These are phyloP conservation scores for Chiridota heheva DNA, from an alignment of 35 echinoderm and acorn worm species.

Conservation along the genomic window DNA sequence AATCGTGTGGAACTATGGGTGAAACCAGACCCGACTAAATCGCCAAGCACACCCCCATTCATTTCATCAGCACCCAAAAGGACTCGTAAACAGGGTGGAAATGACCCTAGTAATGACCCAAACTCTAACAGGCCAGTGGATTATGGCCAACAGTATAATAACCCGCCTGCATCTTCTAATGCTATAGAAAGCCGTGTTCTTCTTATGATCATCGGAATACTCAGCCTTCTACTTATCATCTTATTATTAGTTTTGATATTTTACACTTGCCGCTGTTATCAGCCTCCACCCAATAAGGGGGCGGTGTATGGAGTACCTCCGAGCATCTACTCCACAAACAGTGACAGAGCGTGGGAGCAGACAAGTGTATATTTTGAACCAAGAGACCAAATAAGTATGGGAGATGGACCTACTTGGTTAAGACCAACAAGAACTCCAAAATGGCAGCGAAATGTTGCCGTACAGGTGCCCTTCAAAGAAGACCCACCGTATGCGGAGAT, in stretches of 20 bases:
- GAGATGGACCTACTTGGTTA: conserved; percentile 66
- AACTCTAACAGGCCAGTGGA: no score
- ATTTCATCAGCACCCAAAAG: no score
- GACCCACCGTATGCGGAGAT: conserved; percentile 85
- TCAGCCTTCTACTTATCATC: conserved; percentile 68
- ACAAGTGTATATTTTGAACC: conserved; percentile 92
- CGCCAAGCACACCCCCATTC: no score
- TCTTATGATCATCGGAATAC: conserved; percentile 62
- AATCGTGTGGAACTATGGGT: no score
- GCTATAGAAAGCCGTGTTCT: conserved; percentile 26
- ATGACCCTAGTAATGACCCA: no score
- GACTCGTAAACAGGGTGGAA: no score
- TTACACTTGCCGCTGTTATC: conserved; percentile 57
- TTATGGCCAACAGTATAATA: no score
- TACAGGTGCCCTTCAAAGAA: conserved; percentile 81
- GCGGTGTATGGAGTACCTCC: conserved; percentile 63
- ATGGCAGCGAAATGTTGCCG: conserved; percentile 78
- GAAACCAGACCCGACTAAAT: no score
- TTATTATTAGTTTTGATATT: conserved; percentile 65
- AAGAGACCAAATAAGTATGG: conserved; percentile 69
- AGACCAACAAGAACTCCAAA: conserved; percentile 55
- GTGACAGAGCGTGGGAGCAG: conserved; percentile 67
- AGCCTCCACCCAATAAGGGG: conserved; percentile 18
- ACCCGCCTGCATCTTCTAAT: no score
- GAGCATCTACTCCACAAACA: conserved; percentile 45